Conservation (phyloP, 53 echinoderm and acorn worm species). For the Temnopleurus reevesii region DNA sequence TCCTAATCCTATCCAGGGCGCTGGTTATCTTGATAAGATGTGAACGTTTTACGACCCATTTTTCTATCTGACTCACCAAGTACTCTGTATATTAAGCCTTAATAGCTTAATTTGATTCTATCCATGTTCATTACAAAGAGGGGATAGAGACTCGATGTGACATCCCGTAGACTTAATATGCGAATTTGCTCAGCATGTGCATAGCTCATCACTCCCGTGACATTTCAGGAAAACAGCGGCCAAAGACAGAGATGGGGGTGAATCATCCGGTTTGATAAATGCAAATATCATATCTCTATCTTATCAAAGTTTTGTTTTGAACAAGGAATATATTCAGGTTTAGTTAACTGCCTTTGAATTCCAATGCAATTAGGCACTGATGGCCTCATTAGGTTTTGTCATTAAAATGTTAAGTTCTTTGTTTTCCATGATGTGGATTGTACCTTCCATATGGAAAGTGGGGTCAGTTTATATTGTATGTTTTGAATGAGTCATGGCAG, state of each 20-base stretch:
- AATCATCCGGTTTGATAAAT: constrained; percentile 25
- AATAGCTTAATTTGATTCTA: constrained; percentile 42
- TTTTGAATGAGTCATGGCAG: background rate
- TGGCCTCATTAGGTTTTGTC: background rate
- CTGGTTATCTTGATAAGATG: constrained; percentile 1
- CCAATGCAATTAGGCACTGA: constrained; percentile 23
- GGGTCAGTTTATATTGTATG: no score
- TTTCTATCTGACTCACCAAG: constrained; percentile 39
- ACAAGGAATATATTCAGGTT: background rate
- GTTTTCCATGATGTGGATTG: background rate
- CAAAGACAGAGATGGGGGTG: background rate
- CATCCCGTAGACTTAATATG: constrained; percentile 22
- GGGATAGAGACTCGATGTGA: constrained; percentile 32
- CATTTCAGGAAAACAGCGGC: constrained; percentile 40
- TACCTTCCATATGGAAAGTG: background rate
- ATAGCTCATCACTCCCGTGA: constrained; percentile 36
- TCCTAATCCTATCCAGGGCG: constrained; percentile 17
- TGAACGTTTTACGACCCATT: constrained; percentile 27
- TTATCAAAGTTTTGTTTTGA: background rate
- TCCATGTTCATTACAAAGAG: constrained; percentile 36
- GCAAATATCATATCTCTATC: background rate
- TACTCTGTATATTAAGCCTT: constrained; percentile 27
- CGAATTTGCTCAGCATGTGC: constrained; percentile 40
- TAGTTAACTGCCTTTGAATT: constrained; percentile 18
- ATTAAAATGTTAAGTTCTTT: constrained; percentile 22